Conservation (phyloP, 2,797 vertebrate species). For the Salmo trutta region DNA sequence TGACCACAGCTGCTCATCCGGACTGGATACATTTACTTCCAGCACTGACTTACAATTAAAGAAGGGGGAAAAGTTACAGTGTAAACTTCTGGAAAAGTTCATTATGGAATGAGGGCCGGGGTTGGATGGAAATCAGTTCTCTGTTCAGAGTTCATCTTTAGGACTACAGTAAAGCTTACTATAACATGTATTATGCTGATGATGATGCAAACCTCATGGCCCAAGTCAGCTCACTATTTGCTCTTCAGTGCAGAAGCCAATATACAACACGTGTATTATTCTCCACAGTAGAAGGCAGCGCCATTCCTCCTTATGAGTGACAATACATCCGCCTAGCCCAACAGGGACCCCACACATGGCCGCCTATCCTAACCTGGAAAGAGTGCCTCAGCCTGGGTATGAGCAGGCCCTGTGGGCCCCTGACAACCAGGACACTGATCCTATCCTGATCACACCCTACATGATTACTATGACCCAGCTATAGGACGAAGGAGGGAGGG, state of each 20-base stretch:
- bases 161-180: not conserved
- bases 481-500: too few species aligned
- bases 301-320: not conserved
- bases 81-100: not conserved
- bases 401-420: too few species aligned
- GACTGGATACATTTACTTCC: not conserved
- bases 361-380: too few species aligned
- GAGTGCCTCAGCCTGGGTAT: too few species aligned
- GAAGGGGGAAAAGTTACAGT: not conserved
- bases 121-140: not conserved
- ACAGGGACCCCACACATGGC: not conserved
- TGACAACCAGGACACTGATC: too few species aligned
- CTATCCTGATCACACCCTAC: too few species aligned
- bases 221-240: not conserved
- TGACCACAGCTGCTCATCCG: conserved; percentile 7
- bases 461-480: too few species aligned
- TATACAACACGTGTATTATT: not conserved
- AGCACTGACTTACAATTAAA: too few species aligned
- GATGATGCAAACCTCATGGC: too few species aligned
- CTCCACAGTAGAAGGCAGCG: conserved; percentile 6
- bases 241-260: not conserved
- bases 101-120: not conserved
- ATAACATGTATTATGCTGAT: not conserved
- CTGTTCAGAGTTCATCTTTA: not conserved
- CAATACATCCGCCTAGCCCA: not conserved